phyloP scores from a whole-genome alignment of 2,797 vertebrate genomes.

The Gymnocypris eckloni region DNA sequence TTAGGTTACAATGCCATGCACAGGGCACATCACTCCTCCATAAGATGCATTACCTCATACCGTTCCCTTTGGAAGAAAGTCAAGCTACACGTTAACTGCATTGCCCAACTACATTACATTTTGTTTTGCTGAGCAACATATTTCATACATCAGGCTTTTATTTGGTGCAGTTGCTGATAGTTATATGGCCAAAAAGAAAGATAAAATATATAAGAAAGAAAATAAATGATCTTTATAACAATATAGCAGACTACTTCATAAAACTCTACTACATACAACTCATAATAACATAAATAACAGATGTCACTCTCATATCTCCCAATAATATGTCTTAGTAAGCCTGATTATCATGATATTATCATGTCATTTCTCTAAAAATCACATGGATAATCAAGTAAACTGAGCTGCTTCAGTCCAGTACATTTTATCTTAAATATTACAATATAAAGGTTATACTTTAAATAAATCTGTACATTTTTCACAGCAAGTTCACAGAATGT shows the following conservation, averaged over 20 bases:
- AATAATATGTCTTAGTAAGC: not conserved
- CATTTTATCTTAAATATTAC: not conserved
- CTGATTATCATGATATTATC: not conserved
- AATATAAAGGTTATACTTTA: not conserved
- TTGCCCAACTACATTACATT: no score
- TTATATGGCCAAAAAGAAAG: not conserved
- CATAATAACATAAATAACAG: not conserved
- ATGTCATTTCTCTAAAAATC: not conserved
- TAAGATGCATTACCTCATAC: constrained; percentile 48
- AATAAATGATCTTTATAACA: not conserved
- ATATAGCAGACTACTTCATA: not conserved
- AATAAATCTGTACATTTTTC: not conserved
- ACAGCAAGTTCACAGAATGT: not conserved
- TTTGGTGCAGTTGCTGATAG: not conserved
- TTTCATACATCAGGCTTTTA: not conserved
- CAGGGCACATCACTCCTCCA: constrained; percentile 34
- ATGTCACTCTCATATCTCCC: not conserved
- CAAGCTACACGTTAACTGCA: not conserved
- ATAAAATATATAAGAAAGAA: not conserved
- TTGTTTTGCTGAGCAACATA: not conserved
- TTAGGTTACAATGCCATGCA: constrained; percentile 74
- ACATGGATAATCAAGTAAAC: not conserved
- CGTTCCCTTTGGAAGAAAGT: constrained; percentile 34
- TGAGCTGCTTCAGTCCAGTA: not conserved
- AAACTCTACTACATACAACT: not conserved